Evolutionary conservation across 1,140 invertebrate genomes (phyloP).

Genomic region (Drepana arcuata): DNA sequence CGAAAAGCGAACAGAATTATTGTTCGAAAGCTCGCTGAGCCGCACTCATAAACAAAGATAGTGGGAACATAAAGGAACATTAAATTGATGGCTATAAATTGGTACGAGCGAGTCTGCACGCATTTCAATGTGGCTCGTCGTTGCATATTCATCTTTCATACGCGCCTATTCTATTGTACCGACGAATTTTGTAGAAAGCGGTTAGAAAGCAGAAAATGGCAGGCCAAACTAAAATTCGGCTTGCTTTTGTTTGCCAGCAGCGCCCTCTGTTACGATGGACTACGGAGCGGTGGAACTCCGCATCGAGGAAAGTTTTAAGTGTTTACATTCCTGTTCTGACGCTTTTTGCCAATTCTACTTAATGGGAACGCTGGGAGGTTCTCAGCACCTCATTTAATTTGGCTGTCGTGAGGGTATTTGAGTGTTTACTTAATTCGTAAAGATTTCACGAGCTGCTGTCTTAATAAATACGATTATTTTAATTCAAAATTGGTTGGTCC

Average conservation of each 20-base stretch:
- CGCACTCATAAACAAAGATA: slow-evolving; percentile 20
- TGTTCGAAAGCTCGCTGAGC: slow-evolving; percentile 9
- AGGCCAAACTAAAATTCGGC: slow-evolving; percentile 33
- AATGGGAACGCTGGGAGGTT: slow-evolving; percentile 42
- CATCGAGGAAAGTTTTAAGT: slow-evolving; percentile 55
- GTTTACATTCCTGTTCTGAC: slow-evolving; percentile 59
- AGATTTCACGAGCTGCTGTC: too few relatives aligned
- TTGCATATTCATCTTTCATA: slow-evolving; percentile 61
- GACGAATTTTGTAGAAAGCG: slow-evolving; percentile 29
- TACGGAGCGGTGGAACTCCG: slow-evolving; percentile 27
- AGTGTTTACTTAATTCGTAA: slow-evolving; percentile 38
- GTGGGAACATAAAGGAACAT: slow-evolving; percentile 12
- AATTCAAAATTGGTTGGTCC: too few relatives aligned
- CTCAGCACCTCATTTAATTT: slow-evolving; percentile 42
- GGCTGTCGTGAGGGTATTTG: slow-evolving; percentile 23
- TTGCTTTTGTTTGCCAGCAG: slow-evolving; percentile 47
- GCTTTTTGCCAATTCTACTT: slow-evolving; percentile 58
- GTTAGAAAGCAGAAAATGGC: slow-evolving; percentile 45
- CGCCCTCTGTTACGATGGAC: slow-evolving; percentile 35
- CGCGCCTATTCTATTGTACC: slow-evolving; percentile 32
- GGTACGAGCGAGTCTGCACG: slow-evolving; percentile 18
- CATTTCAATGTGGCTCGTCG: slow-evolving; percentile 24
- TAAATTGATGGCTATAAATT: slow-evolving; percentile 36
- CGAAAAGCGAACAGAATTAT: slow-evolving; percentile 12
- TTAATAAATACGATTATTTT: too few relatives aligned